Evolutionary conservation across 2,797 vertebrate species (phyloP).

Genomic region (Pteropus rufus): DNA sequence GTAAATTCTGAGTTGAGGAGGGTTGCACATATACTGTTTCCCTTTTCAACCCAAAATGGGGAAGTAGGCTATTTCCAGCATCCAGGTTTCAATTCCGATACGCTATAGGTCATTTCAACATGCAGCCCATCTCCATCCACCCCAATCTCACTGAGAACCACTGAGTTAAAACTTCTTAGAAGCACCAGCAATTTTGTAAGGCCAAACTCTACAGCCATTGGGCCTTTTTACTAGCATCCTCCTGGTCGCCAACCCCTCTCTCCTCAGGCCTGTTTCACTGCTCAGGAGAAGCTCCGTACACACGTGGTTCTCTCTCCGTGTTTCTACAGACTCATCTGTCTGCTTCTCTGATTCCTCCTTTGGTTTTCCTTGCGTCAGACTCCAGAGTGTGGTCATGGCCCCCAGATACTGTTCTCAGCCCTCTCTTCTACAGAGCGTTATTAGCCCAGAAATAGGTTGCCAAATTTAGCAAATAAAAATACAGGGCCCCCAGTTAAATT

Average conservation of each 20-base stretch:
- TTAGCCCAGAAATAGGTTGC: background rate
- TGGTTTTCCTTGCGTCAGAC: background rate
- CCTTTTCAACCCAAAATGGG: background rate
- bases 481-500: background rate
- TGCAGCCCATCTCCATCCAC: background rate
- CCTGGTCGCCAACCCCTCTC: background rate
- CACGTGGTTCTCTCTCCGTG: background rate
- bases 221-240: background rate
- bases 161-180: background rate
- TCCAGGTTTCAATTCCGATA: background rate
- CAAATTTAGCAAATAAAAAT: slow-evolving; percentile 46
- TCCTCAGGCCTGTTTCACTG: background rate
- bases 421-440: background rate
- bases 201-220: background rate
- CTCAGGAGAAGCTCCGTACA: background rate
- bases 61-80: background rate
- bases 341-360: background rate
- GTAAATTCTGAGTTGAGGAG: background rate
- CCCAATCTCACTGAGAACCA: background rate
- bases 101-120: background rate
- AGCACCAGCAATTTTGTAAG: background rate
- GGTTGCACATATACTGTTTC: background rate
- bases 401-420: background rate
- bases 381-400: background rate
- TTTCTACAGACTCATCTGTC: background rate